Evolutionary conservation across 2,113 vertebrate species (phyloP).

Genomic region (Alaudala cheleensis): DNA sequence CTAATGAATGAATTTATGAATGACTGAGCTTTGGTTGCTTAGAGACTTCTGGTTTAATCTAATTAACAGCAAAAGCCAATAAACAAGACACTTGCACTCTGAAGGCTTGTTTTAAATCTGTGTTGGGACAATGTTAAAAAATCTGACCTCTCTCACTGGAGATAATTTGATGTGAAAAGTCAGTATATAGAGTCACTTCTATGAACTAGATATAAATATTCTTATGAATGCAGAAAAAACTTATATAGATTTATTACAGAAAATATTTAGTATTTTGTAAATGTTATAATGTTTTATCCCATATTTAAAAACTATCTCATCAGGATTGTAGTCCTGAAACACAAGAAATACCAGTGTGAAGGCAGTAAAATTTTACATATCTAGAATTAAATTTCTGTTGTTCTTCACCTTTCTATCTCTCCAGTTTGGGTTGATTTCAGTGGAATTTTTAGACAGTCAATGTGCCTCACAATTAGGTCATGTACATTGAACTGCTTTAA

Average conservation of each 20-base stretch:
- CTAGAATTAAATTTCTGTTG: not conserved
- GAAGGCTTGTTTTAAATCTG: constrained; percentile 25
- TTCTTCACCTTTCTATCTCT: not conserved
- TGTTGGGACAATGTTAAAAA: not conserved
- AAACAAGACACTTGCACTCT: not conserved
- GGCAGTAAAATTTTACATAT: not conserved
- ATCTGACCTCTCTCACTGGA: not conserved
- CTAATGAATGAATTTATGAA: constrained; percentile 50
- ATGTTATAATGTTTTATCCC: not conserved
- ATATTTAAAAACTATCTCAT: not conserved
- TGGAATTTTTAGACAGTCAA: not conserved
- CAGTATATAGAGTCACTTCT: not conserved
- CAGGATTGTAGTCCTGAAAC: not conserved
- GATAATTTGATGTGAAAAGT: not conserved
- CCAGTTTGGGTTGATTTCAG: not conserved
- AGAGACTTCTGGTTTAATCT: constrained; percentile 45
- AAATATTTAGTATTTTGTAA: not conserved
- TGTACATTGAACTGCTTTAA: not conserved
- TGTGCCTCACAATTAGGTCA: not conserved
- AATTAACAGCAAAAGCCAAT: constrained; percentile 38
- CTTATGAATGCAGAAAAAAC: not conserved
- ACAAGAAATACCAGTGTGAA: not conserved
- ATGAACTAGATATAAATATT: not conserved
- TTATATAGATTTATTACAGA: not conserved
- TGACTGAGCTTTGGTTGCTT: not conserved